Percentiles rank a stretch among this genome's conserved stretches.
Conservation (phyloP, 1,140 invertebrate species). For the Brachionus calyciflorus region DNA sequence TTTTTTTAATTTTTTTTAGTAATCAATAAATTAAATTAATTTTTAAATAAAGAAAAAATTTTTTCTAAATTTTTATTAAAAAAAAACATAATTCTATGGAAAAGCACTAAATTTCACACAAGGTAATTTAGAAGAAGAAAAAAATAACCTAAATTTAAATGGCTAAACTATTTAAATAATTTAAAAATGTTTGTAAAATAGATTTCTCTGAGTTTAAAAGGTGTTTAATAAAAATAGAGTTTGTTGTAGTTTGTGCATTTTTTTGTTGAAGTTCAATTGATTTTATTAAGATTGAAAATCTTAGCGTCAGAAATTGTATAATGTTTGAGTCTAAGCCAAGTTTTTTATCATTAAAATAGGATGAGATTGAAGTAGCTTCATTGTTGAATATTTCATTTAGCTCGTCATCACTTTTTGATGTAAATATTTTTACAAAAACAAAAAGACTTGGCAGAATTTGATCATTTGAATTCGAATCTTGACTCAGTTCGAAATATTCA, state of each 20-base stretch:
- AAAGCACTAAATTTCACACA: too few species aligned
- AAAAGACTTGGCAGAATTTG: not conserved
- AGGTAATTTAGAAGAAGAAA: too few species aligned
- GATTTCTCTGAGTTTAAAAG: not conserved
- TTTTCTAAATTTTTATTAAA: too few species aligned
- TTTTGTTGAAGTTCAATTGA: not conserved
- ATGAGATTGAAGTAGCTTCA: not conserved
- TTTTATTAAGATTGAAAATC: constrained; percentile 29
- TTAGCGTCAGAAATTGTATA: not conserved
- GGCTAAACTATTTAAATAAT: too few species aligned
- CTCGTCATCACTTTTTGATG: not conserved
- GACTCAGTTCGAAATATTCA: constrained; percentile 10
- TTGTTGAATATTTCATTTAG: not conserved
- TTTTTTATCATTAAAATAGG: not conserved
- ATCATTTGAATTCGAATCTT: not conserved
- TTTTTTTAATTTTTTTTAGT: too few species aligned
- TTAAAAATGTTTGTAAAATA: not conserved
- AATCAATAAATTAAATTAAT: too few species aligned
- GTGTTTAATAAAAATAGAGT: not conserved
- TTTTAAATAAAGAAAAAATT: too few species aligned
- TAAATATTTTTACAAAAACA: constrained; percentile 22
- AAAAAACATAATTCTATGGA: too few species aligned
- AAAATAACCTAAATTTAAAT: too few species aligned
- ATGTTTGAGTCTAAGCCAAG: not conserved
- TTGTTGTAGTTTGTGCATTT: not conserved